phyloP scores from a whole-genome alignment of 2,888 invertebrate genomes.

The Torymus auratus region DNA sequence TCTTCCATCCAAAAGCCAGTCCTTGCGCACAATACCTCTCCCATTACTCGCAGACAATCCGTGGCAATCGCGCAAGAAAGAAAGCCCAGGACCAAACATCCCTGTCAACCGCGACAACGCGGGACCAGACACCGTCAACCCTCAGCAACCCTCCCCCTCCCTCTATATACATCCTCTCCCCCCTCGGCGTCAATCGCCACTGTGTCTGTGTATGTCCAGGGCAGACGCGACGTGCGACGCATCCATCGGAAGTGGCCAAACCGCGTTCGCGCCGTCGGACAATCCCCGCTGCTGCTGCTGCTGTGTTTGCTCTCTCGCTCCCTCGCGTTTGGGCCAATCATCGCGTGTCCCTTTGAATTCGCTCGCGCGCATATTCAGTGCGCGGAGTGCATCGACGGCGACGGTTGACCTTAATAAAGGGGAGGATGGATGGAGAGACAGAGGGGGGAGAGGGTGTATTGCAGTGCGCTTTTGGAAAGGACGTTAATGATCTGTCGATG shows the following conservation, averaged over 20 bases:
- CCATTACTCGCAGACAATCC: no score
- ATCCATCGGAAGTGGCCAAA: slow-evolving; percentile 15
- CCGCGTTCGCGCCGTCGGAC: background rate
- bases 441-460: background rate
- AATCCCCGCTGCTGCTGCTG: background rate
- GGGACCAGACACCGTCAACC: no score
- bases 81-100: no score
- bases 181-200: no score
- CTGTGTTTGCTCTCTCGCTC: slow-evolving; percentile 5
- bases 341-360: slow-evolving; percentile 8
- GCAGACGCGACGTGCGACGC: background rate
- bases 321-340: background rate
- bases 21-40: no score
- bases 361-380: slow-evolving; percentile 13
- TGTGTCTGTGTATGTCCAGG: no score
- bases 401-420: slow-evolving; percentile 43
- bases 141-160: no score
- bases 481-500: slow-evolving; percentile 26
- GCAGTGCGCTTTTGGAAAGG: background rate
- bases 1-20: no score
- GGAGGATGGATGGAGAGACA: slow-evolving; percentile 7
- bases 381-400: slow-evolving; percentile 15
- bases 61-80: no score
- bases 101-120: no score
- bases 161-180: no score